A percentile compares a stretch with the other conserved stretches of the same genome.
These are phyloP conservation scores for Natator depressus DNA, from an alignment of 2,113 vertebrate genomes.

Conservation along the genomic window DNA sequence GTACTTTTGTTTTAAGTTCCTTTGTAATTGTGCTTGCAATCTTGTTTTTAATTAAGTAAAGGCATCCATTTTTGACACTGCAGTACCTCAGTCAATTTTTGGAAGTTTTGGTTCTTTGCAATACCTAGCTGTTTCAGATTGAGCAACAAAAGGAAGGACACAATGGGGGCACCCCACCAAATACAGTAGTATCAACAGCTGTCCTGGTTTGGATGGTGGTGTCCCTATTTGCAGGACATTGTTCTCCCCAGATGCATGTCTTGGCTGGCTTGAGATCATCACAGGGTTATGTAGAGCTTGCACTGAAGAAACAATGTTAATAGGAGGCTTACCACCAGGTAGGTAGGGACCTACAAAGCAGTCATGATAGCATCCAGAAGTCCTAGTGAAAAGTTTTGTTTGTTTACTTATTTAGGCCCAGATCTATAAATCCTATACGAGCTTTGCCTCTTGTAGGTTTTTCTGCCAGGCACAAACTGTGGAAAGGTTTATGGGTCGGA, in stretches of 20 bases:
- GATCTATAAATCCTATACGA: background rate
- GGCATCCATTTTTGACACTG: background rate
- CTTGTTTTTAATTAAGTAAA: background rate
- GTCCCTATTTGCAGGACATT: background rate
- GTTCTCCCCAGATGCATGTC: background rate
- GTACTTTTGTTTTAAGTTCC: background rate
- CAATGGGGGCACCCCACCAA: background rate
- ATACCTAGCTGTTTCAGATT: background rate
- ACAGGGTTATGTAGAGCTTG: background rate
- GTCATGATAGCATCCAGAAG: background rate
- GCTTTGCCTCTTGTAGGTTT: background rate
- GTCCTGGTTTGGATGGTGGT: background rate
- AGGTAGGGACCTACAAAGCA: constrained; percentile 5
- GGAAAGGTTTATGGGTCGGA: background rate
- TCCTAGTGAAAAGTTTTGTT: background rate
- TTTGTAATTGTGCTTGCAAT: background rate
- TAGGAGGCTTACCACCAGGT: background rate
- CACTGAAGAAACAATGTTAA: background rate
- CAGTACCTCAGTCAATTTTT: background rate
- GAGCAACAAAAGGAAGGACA: background rate
- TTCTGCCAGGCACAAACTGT: background rate
- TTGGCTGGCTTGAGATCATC: background rate
- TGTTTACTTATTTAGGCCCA: background rate
- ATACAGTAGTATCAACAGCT: background rate
- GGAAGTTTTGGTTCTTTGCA: background rate